These are phyloP conservation scores for Reticulitermes lucifugus DNA, from an alignment of 2,888 invertebrate genomes.

Conservation along the genomic window DNA sequence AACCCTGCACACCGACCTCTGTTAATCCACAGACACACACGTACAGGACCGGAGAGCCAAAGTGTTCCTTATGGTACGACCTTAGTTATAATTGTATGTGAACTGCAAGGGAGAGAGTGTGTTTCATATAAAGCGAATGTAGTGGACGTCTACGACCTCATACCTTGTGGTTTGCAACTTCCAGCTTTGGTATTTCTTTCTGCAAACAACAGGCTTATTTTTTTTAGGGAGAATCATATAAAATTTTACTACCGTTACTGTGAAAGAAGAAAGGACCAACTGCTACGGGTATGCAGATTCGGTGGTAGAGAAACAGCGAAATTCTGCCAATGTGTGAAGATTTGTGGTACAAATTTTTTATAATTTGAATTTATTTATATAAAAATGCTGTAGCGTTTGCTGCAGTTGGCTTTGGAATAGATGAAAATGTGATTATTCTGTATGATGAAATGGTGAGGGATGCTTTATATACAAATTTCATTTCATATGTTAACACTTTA, in stretches of 20 bases:
- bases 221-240: constrained; percentile 3
- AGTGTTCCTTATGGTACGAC: constrained; percentile 41
- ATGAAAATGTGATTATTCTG: too few species aligned
- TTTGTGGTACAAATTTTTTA: too few species aligned
- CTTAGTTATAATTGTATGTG: constrained; percentile 42
- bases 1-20: constrained; percentile 21
- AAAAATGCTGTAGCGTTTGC: too few species aligned
- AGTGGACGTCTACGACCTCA: constrained; percentile 38
- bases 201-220: not conserved
- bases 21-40: constrained; percentile 27
- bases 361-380: too few species aligned
- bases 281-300: not conserved
- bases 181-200: constrained; percentile 25
- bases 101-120: constrained; percentile 23
- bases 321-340: too few species aligned
- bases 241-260: not conserved
- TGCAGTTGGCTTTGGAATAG: too few species aligned
- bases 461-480: too few species aligned
- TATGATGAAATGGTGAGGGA: too few species aligned
- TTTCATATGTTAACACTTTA: too few species aligned
- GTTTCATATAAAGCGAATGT: constrained; percentile 37
- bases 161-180: constrained; percentile 34
- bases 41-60: constrained; percentile 6
- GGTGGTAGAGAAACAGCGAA: too few species aligned
- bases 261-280: not conserved